Conservation (phyloP, 1,140 invertebrate genomes). For the Nephila pilipes region DNA sequence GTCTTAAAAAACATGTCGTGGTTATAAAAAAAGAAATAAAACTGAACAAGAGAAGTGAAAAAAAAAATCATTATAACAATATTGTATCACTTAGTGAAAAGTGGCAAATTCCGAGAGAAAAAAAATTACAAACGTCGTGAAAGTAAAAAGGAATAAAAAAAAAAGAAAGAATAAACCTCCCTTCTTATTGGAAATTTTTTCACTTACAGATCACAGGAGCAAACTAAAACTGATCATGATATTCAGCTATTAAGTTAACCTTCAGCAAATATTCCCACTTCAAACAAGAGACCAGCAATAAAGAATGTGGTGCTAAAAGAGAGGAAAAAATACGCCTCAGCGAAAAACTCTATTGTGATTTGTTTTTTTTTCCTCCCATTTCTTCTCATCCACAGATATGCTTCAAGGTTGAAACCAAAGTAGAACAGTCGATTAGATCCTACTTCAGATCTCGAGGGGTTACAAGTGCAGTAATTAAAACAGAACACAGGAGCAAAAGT, state of each 20-base stretch:
- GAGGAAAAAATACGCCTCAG: neutral
- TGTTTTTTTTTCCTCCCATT: neutral
- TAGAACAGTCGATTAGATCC: conserved; percentile 8
- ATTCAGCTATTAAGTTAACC: conserved; percentile 25
- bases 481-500: neutral
- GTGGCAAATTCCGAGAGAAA: neutral
- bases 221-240: conserved; percentile 12
- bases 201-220: neutral
- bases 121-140: neutral
- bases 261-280: conserved; percentile 17
- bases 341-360: neutral
- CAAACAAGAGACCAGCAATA: conserved; percentile 1
- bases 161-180: neutral
- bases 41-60: too few species aligned
- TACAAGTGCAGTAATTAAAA: conserved; percentile 19
- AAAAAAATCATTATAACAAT: too few species aligned
- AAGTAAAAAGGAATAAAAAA: neutral
- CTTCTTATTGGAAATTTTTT: neutral
- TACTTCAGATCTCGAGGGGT: neutral
- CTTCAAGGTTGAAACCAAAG: neutral
- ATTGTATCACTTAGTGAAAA: too few species aligned
- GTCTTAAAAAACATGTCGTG: too few species aligned
- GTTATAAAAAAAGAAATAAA: too few species aligned
- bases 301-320: neutral
- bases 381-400: neutral